Percentiles rank a stretch among this genome's conserved stretches.
These are phyloP conservation scores for Halisarca cf. caerulea DNA, from an alignment of 37 sponge, comb jelly and placozoan species.

Conservation along the genomic window DNA sequence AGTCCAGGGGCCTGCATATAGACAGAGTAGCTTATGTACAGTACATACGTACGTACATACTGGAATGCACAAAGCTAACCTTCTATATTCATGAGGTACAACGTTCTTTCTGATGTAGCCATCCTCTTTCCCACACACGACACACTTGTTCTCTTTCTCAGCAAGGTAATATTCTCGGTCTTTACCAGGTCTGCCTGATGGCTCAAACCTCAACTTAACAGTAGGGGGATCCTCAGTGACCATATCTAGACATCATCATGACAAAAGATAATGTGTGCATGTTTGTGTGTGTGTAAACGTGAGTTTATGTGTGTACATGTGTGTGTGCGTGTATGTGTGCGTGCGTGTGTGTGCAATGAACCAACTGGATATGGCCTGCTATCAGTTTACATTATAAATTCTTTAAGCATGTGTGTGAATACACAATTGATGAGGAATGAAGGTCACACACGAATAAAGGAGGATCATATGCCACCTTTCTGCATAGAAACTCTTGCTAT, in stretches of 20 bases:
- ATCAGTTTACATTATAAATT: no score
- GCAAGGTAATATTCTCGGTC: conserved; percentile 71
- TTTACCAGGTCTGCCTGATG: conserved; percentile 66
- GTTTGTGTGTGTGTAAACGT: not conserved
- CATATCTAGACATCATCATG: conserved; percentile 37
- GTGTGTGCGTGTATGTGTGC: not conserved
- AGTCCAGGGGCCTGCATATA: no score
- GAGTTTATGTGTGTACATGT: not conserved
- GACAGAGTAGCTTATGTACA: no score
- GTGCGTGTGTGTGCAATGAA: conserved; percentile 42
- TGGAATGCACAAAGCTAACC: conserved; percentile 43
- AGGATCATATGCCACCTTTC: no score
- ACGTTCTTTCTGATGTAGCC: conserved; percentile 80
- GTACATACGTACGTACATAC: no score
- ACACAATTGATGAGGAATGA: no score
- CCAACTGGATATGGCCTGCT: no score
- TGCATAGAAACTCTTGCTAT: not conserved
- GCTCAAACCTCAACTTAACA: conserved; percentile 76
- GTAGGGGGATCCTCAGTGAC: conserved; percentile 61
- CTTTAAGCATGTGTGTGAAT: no score
- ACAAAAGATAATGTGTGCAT: not conserved
- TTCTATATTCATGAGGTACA: conserved; percentile 85
- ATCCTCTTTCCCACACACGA: conserved; percentile 69
- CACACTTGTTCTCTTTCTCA: conserved; percentile 83
- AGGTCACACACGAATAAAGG: no score